phyloP scores from a whole-genome alignment of 2,797 vertebrate species.

The Dermochelys coriacea region DNA sequence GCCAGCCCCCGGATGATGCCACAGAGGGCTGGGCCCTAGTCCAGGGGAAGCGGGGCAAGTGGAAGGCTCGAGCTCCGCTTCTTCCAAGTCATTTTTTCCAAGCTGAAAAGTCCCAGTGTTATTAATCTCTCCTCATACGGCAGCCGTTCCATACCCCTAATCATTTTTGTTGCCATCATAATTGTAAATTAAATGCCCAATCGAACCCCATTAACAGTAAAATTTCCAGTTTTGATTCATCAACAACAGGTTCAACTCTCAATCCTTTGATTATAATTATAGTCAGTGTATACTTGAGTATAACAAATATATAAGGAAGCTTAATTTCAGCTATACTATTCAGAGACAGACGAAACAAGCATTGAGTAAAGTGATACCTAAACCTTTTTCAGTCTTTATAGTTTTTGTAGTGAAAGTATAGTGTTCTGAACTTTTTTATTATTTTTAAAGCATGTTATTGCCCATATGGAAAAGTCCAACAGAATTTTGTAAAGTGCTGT shows the following conservation, averaged over 20 bases:
- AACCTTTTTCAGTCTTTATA: background rate
- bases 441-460: background rate
- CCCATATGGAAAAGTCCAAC: background rate
- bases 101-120: no score
- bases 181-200: background rate
- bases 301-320: background rate
- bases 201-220: background rate
- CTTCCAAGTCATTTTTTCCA: no score
- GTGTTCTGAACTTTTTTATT: background rate
- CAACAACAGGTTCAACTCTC: background rate
- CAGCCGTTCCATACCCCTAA: no score
- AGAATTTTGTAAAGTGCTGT: background rate
- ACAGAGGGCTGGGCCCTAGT: no score
- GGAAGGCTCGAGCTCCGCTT: no score
- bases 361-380: background rate
- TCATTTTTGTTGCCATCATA: no score
- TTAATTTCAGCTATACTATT: background rate
- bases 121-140: no score
- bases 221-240: background rate
- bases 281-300: background rate
- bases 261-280: background rate
- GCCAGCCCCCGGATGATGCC: no score
- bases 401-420: background rate
- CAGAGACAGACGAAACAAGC: background rate
- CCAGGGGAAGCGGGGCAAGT: no score